These are phyloP conservation scores for Mesitornis unicolor DNA, from an alignment of 2,113 vertebrate genomes.

Conservation along the genomic window DNA sequence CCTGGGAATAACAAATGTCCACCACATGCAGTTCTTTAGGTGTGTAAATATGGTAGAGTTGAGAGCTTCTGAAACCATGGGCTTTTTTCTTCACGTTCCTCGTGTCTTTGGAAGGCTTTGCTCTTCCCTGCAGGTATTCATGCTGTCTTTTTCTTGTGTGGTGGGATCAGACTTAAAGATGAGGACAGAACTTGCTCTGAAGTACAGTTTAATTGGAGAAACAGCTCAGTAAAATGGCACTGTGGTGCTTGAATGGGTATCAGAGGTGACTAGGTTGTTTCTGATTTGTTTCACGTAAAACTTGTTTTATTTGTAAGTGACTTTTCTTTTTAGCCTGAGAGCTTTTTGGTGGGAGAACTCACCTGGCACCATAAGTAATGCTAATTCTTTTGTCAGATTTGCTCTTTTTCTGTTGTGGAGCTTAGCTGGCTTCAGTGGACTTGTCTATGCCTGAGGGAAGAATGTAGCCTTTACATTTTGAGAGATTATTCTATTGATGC, in stretches of 20 bases:
- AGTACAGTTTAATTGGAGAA: neutral
- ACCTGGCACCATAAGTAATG: neutral
- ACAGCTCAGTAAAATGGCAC: neutral
- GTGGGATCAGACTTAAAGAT: neutral
- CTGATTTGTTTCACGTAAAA: neutral
- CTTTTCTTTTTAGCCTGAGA: neutral
- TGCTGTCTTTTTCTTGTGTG: neutral
- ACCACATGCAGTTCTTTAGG: neutral
- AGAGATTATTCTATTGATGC: neutral
- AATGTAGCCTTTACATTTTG: neutral
- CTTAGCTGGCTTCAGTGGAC: neutral
- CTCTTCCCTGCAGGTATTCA: neutral
- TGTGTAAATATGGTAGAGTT: neutral
- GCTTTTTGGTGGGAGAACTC: neutral
- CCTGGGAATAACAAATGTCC: neutral
- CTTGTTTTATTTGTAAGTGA: neutral
- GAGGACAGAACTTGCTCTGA: neutral
- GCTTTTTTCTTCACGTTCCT: neutral
- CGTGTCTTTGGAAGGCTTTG: neutral
- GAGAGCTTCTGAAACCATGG: neutral
- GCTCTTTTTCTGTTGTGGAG: neutral
- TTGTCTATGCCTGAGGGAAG: neutral
- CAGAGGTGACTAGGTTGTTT: neutral
- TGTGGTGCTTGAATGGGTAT: neutral
- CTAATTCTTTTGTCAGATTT: neutral